Evolutionary conservation across 35 echinoderm and acorn worm species (phyloP).

Genomic region (Eucidaris tribuloides): DNA sequence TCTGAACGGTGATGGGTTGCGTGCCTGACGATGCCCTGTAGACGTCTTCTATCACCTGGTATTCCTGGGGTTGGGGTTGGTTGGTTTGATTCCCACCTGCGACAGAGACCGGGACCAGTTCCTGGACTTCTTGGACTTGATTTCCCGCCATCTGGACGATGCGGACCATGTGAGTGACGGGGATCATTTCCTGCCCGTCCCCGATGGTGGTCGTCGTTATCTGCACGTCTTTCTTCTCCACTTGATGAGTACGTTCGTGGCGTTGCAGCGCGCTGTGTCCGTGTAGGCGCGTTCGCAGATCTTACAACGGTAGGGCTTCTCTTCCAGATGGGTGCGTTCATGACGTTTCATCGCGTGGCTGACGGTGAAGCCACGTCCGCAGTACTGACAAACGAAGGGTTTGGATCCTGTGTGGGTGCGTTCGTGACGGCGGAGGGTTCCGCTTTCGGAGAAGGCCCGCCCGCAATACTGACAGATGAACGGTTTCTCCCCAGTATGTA

Average conservation of each 20-base stretch:
- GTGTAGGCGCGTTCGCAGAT: constrained; percentile 48
- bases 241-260: constrained; percentile 31
- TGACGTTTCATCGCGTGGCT: constrained; percentile 54
- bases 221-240: constrained; percentile 11
- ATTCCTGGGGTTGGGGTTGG: background rate
- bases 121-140: constrained; percentile 8
- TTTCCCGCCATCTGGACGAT: constrained; percentile 10
- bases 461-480: constrained; percentile 65
- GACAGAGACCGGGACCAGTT: background rate
- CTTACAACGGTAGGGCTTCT: constrained; percentile 42
- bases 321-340: constrained; percentile 49
- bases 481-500: constrained; percentile 63
- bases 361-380: constrained; percentile 57
- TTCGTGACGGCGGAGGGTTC: constrained; percentile 44
- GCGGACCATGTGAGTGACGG: constrained; percentile 7
- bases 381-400: constrained; percentile 39
- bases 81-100: no score
- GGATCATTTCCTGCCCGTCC: background rate
- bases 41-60: constrained; percentile 17
- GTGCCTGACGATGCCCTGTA: background rate
- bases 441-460: constrained; percentile 46
- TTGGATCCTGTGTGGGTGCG: constrained; percentile 57
- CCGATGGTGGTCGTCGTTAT: background rate
- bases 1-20: background rate
- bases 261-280: constrained; percentile 30